These are phyloP conservation scores for Siniperca knerii DNA, from an alignment of 2,113 vertebrate genomes.

Conservation along the genomic window DNA sequence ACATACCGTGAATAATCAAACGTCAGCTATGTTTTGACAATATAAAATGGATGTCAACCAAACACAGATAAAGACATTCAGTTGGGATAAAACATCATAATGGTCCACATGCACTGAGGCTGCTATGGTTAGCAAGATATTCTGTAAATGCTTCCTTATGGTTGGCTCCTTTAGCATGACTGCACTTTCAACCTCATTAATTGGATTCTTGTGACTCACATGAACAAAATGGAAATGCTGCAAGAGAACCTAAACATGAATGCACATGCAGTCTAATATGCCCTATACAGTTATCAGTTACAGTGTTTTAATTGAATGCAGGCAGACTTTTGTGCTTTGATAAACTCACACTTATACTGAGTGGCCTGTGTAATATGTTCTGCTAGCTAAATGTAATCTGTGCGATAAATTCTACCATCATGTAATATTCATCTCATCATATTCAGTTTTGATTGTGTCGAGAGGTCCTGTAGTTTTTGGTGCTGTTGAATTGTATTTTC, in stretches of 20 bases:
- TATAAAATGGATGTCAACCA: background rate
- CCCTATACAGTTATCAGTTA: background rate
- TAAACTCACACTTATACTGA: background rate
- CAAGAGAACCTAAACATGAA: background rate
- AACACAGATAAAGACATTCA: background rate
- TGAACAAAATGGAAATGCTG: background rate
- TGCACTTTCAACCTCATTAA: no score
- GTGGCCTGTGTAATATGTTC: background rate
- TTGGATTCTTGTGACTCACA: background rate
- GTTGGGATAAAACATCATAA: background rate
- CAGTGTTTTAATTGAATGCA: background rate
- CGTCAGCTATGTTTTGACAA: slow-evolving; percentile 14
- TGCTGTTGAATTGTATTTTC: background rate
- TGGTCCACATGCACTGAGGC: background rate
- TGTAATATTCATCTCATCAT: background rate
- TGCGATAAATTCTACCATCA: no score
- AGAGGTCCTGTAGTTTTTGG: background rate
- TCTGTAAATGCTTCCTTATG: background rate
- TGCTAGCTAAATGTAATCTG: background rate
- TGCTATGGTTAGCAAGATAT: background rate
- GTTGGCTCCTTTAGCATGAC: background rate
- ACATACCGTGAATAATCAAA: slow-evolving; percentile 10
- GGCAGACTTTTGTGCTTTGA: background rate
- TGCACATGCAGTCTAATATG: background rate
- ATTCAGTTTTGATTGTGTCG: background rate